Evolutionary conservation across 2,113 vertebrate genomes (phyloP).

Genomic region (Osmerus mordax): DNA sequence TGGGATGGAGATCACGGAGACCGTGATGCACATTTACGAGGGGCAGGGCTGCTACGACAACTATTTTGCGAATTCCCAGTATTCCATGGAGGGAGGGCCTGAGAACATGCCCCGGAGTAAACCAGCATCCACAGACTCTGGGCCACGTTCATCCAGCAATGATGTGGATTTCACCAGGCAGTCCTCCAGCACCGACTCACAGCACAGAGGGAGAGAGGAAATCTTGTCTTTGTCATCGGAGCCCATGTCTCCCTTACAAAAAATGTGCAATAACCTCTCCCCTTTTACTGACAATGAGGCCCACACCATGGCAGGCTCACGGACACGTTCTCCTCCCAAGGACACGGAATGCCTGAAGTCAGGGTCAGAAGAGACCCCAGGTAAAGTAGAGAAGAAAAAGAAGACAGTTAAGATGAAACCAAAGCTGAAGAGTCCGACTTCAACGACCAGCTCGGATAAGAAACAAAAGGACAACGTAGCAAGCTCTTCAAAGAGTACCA

Average conservation of each 20-base stretch:
- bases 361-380: constrained; percentile 1
- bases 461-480: constrained; percentile 33
- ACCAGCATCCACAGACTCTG: constrained; percentile 41
- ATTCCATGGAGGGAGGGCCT: constrained; percentile 33
- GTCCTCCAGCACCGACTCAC: constrained; percentile 49
- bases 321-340: constrained; percentile 10
- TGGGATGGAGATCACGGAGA: constrained; percentile 64
- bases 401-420: constrained; percentile 20
- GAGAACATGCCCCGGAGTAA: constrained; percentile 39
- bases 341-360: constrained; percentile 1
- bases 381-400: constrained; percentile 34
- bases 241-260: constrained; percentile 24
- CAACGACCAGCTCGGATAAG: constrained; percentile 43
- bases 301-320: constrained; percentile 5
- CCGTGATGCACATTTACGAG: constrained; percentile 66
- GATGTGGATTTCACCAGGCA: constrained; percentile 58
- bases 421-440: constrained; percentile 38
- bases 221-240: constrained; percentile 67
- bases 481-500: constrained; percentile 34
- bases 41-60: constrained; percentile 60
- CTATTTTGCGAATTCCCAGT: constrained; percentile 56
- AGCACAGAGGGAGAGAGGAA: constrained; percentile 56
- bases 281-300: constrained; percentile 28
- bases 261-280: constrained; percentile 34
- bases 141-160: constrained; percentile 48